Evolutionary conservation across 2,113 vertebrate genomes (phyloP).

Genomic region (Paralichthys olivaceus): DNA sequence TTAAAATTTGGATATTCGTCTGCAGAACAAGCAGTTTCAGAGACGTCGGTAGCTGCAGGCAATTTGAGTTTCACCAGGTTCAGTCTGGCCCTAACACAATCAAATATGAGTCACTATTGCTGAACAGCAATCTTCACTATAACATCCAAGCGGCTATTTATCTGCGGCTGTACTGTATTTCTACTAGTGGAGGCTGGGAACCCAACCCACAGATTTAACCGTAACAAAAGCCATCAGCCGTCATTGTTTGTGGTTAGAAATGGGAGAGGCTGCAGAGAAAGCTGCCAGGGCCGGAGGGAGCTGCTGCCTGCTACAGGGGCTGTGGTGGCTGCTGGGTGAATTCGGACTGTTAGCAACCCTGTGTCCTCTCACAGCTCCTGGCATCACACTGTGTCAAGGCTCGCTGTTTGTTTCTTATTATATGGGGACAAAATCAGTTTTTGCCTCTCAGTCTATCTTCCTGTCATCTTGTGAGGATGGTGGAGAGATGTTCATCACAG

Average conservation of each 20-base stretch:
- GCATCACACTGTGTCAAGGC: background rate
- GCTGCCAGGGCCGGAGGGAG: background rate
- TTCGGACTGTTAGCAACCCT: background rate
- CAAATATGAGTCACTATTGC: background rate
- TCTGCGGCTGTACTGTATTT: background rate
- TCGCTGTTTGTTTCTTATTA: background rate
- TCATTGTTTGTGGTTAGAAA: background rate
- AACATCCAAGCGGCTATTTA: background rate
- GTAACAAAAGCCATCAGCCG: background rate
- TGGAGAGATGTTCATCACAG: background rate
- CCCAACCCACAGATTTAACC: background rate
- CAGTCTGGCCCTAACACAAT: background rate
- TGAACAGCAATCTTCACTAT: background rate
- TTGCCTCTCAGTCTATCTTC: background rate
- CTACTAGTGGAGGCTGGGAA: background rate
- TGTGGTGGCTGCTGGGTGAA: background rate
- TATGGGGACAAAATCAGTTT: background rate
- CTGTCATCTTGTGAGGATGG: background rate
- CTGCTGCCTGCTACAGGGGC: background rate
- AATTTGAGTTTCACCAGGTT: background rate
- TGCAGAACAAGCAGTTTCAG: background rate
- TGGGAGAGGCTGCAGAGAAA: conserved; percentile 5
- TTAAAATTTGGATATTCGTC: background rate
- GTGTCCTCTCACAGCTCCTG: background rate
- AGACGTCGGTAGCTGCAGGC: background rate